Conservation (phyloP, 2,888 invertebrate genomes). For the Alviniconcha strummeri region DNA sequence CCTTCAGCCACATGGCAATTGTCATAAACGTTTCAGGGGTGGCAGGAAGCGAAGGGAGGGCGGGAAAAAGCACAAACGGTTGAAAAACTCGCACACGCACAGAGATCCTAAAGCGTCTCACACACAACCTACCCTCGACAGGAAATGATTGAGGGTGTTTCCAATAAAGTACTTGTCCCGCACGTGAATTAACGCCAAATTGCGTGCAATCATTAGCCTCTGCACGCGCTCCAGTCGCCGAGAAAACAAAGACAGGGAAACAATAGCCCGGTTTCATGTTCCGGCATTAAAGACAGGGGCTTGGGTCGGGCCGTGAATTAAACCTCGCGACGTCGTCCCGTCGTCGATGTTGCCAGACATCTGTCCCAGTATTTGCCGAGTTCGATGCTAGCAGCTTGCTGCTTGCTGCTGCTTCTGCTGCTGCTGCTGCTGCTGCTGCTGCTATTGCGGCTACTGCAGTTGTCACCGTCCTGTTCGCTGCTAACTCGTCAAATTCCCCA, state of each 20-base stretch:
- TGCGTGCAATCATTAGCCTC: conserved; percentile 30
- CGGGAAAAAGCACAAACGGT: too few relatives aligned
- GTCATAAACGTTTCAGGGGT: too few relatives aligned
- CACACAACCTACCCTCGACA: not conserved
- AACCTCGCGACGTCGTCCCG: not conserved
- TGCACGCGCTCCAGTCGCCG: not conserved
- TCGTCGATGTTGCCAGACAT: conserved; percentile 19
- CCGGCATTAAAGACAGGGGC: conserved; percentile 13
- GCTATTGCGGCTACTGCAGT: too few relatives aligned
- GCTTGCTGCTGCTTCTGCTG: not conserved
- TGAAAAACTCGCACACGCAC: not conserved
- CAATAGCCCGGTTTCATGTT: conserved; percentile 22
- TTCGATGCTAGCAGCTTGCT: not conserved
- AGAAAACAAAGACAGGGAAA: conserved; percentile 27
- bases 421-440: not conserved
- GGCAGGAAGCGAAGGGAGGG: too few relatives aligned
- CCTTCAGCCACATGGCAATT: too few relatives aligned
- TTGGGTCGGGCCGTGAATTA: conserved; percentile 12
- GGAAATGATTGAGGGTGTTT: conserved; percentile 23
- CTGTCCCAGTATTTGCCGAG: conserved; percentile 30
- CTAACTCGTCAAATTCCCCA: too few relatives aligned
- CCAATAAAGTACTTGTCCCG: conserved; percentile 25
- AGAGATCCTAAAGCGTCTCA: not conserved
- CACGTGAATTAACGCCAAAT: conserved; percentile 28
- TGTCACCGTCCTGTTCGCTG: too few relatives aligned